Conservation (phyloP, 2,113 vertebrate genomes). For the Ptilorrhoa leucosticta region DNA sequence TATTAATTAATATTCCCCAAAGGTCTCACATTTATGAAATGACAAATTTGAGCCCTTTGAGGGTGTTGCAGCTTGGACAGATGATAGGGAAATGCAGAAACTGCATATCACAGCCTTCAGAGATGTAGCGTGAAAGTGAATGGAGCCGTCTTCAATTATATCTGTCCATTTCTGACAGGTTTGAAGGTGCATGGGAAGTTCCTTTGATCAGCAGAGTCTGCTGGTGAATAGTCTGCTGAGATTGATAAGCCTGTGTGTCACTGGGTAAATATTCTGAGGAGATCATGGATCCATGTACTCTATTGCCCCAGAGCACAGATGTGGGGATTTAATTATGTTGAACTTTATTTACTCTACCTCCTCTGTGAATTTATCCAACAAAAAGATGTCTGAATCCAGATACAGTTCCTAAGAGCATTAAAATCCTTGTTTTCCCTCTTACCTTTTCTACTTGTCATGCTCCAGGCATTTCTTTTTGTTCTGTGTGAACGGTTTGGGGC, state of each 20-base stretch:
- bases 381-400: background rate
- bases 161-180: background rate
- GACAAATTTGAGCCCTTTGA: background rate
- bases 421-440: background rate
- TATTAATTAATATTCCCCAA: background rate
- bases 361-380: background rate
- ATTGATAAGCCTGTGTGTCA: background rate
- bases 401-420: background rate
- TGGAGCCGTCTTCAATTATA: background rate
- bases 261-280: background rate
- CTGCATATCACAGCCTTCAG: background rate
- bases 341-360: background rate
- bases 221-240: background rate
- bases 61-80: background rate
- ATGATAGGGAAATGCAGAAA: background rate
- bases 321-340: background rate
- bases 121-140: background rate
- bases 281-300: background rate
- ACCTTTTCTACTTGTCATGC: background rate
- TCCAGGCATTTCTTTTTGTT: background rate
- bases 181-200: background rate
- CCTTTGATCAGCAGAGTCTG: background rate
- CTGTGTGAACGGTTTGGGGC: background rate
- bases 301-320: background rate
- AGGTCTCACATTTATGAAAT: background rate